Percentiles rank a stretch among this genome's conserved stretches.
These are phyloP conservation scores for Eulemur coronatus DNA, from an alignment of 2,797 vertebrate species.

Conservation along the genomic window DNA sequence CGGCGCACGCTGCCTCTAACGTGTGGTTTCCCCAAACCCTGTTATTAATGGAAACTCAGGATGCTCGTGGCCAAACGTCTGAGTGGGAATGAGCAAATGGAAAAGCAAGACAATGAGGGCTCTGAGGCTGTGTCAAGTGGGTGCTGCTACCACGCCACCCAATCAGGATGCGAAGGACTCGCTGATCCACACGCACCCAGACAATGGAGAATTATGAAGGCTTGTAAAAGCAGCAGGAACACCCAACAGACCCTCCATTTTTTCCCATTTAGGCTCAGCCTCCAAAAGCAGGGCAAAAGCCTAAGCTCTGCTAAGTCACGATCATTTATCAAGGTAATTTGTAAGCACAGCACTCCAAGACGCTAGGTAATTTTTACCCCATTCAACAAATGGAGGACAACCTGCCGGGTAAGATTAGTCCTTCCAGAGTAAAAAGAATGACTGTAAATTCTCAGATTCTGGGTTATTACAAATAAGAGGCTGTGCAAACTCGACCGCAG, in stretches of 20 bases:
- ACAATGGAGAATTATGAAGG: background rate
- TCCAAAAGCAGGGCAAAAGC: background rate
- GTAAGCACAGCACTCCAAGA: background rate
- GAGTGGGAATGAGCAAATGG: background rate
- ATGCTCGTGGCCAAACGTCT: background rate
- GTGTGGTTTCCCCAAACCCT: background rate
- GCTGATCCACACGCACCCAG: background rate
- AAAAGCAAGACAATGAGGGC: conserved; percentile 20
- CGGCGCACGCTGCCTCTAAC: fast-evolving
- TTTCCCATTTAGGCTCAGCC: background rate
- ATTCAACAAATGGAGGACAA: background rate
- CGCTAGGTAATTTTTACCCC: background rate
- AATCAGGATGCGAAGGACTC: background rate
- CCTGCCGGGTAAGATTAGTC: background rate
- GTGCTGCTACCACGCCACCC: background rate
- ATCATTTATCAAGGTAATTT: background rate
- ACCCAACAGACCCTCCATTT: background rate
- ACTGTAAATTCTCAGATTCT: background rate
- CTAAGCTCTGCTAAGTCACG: background rate
- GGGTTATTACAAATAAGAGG: background rate
- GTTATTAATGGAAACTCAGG: background rate
- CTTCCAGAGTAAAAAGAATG: background rate
- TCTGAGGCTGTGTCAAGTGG: background rate
- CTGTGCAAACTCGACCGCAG: background rate
- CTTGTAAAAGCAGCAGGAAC: background rate